A percentile compares a stretch with the other conserved stretches of the same genome.
phyloP scores from a whole-genome alignment of 37 sponge, comb jelly and placozoan genomes.

The Mnemiopsis leidyi region DNA sequence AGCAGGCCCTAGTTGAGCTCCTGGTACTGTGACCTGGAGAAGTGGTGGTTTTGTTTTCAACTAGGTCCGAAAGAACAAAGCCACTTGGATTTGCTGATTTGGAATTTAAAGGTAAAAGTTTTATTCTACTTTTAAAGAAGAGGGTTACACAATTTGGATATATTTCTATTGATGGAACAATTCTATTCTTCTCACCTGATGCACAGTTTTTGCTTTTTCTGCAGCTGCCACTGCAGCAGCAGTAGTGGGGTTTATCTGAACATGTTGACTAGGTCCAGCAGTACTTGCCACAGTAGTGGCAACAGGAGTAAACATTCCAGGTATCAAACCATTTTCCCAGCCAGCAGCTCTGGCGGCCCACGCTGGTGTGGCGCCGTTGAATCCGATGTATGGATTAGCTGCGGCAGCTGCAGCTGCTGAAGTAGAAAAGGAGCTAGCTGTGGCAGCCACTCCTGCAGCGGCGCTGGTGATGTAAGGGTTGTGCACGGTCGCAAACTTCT shows the following conservation, averaged over 20 bases:
- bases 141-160: too few relatives aligned
- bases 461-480: neutral
- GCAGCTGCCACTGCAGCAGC: neutral
- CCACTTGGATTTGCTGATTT: too few relatives aligned
- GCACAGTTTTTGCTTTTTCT: neutral
- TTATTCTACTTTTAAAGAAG: too few relatives aligned
- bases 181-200: too few relatives aligned
- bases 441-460: slow-evolving; percentile 4
- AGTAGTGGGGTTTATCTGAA: neutral
- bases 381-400: neutral
- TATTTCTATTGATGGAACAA: too few relatives aligned
- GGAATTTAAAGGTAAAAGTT: too few relatives aligned
- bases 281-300: neutral
- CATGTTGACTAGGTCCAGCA: neutral
- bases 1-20: neutral
- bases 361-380: neutral
- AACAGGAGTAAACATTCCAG: neutral
- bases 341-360: neutral
- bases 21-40: neutral
- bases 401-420: neutral
- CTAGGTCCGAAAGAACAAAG: too few relatives aligned
- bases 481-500: slow-evolving; percentile 38
- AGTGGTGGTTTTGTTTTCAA: too few relatives aligned
- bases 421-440: neutral
- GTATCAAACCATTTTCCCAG: neutral